Conservation (phyloP, 2,888 invertebrate species). For the Ecdyonurus torrentis region DNA sequence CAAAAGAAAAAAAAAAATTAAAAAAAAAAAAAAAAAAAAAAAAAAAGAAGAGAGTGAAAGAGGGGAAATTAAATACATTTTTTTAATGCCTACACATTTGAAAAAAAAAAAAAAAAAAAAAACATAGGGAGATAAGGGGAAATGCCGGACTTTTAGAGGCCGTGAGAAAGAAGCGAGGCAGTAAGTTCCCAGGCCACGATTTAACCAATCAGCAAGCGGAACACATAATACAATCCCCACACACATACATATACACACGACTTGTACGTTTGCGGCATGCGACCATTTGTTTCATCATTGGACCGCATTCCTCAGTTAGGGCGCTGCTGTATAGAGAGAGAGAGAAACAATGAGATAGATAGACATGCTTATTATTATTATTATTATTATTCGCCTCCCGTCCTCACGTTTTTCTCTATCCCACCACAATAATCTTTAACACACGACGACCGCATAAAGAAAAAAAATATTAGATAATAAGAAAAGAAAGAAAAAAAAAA, state of each 20-base stretch:
- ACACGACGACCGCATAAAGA: neutral
- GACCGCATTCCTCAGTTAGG: neutral
- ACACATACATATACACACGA: neutral
- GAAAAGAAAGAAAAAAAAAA: too few species aligned
- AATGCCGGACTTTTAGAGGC: constrained; percentile 2
- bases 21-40: too few species aligned
- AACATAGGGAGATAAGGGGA: neutral
- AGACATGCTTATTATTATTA: neutral
- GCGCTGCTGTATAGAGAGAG: neutral
- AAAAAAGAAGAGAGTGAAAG: too few species aligned
- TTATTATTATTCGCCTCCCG: neutral
- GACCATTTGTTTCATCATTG: constrained; percentile 1
- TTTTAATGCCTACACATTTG: neutral
- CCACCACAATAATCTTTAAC: neutral
- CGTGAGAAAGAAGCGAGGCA: constrained; percentile 1
- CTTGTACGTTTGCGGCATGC: too few species aligned
- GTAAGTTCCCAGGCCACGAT: neutral
- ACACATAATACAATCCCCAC: neutral
- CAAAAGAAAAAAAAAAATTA: too few species aligned
- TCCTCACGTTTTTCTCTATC: neutral
- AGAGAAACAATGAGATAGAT: neutral
- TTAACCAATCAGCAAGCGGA: neutral
- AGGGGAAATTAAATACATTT: neutral
- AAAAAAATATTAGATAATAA: neutral
- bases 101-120: too few species aligned